Base-by-base conservation (phyloP, 2,888 invertebrate species). In the Aleiodes leptofemur region DNA sequence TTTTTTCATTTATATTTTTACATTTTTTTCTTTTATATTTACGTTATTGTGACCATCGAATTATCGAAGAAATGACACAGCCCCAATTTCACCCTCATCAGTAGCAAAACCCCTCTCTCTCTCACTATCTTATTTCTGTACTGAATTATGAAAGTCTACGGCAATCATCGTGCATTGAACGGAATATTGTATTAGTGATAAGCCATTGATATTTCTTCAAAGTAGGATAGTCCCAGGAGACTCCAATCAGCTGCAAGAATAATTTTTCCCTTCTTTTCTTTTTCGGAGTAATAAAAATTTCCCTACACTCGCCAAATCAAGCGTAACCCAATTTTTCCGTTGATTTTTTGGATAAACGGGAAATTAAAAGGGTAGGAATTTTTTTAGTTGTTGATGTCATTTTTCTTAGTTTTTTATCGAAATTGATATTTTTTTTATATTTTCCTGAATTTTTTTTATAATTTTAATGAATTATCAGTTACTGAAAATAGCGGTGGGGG, bases 191-290 rank as follows among this genome's bases (percentile, higher is more conserved):
- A 87, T 87, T 87, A 87, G 86, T 85, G 84, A 86, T 86, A 85
- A 85, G 86, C 85, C 84, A 88, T 88, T 86, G 88, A 86, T 86
- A 88, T 87, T 87, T 86, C 85, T 80, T 81, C 80, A 81, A 78
- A 80, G 80, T 68, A 75, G 72, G 23, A 69, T 61, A 69, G 81
- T 85, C 88, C 86, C 87, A 76, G 70, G 88, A 86, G 88, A 86
- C 84, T 84, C 82, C 87, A 88, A 88, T 88, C 88, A 88, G 86
- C 84, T 83, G 83, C 84, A 86, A 87, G 85, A 86, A 86, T 86
- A 86, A 86, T 86, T 84, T 83, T 81, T 81, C 79, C 81, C 70
- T 74, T 59, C 29, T 66, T 57, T 74, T 59, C 29, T 66, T 57
- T 68, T 29, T 57, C 23, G 48, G 23, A 23, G 1, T 23, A 23